These are phyloP conservation scores for Drosophila nr. perissopoda DNA, from an alignment of 2,888 invertebrate genomes.

Conservation along the genomic window DNA sequence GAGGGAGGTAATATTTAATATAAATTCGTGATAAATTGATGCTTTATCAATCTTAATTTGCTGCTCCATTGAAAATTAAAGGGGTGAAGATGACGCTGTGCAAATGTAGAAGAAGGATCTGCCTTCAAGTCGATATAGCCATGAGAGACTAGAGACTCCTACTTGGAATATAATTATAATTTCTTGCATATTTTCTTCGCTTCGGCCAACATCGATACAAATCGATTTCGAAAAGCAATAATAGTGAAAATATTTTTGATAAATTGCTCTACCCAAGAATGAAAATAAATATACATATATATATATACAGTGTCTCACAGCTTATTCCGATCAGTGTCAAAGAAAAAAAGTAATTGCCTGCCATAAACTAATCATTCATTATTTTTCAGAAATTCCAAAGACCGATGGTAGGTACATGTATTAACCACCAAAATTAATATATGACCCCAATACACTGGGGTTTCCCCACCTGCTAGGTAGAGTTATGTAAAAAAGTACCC, in stretches of 20 bases:
- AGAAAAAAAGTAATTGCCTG: no score
- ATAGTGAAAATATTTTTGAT: neutral
- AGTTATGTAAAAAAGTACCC: no score
- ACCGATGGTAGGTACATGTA: no score
- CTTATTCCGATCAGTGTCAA: no score
- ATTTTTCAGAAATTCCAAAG: no score
- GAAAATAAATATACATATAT: neutral
- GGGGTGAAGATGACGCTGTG: neutral
- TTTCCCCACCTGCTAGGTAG: no score
- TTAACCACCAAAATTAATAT: no score
- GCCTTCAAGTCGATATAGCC: neutral
- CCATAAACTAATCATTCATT: no score
- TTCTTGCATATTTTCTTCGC: neutral
- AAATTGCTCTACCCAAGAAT: neutral
- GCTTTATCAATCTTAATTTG: neutral
- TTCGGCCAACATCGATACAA: neutral
- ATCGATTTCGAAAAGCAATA: accelerated
- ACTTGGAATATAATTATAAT: neutral
- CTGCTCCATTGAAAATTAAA: neutral
- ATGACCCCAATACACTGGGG: no score
- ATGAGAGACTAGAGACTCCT: neutral
- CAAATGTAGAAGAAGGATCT: neutral
- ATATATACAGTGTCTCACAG: no score
- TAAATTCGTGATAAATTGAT: neutral
- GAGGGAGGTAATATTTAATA: no score